Percentiles rank a stretch among this genome's conserved stretches.
phyloP scores from a whole-genome alignment of 2,888 invertebrate species.

The Phragmatobia fuliginosa region DNA sequence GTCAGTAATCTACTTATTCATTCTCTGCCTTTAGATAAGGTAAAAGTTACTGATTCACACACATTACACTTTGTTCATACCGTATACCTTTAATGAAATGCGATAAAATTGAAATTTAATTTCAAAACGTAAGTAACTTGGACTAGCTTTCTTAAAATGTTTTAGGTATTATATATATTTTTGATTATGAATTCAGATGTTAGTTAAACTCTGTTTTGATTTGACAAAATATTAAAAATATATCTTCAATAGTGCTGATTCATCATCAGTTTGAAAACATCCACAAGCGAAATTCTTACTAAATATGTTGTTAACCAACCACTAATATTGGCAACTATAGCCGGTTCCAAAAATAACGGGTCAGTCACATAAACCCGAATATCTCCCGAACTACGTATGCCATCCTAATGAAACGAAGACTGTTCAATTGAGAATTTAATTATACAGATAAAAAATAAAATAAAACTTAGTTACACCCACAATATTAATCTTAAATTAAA shows the following conservation, averaged over 20 bases:
- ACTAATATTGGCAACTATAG: too few relatives aligned
- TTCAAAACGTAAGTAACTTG: neutral
- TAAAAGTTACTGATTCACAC: constrained; percentile 34
- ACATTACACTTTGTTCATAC: constrained; percentile 35
- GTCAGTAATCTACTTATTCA: constrained; percentile 38
- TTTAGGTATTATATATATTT: too few relatives aligned
- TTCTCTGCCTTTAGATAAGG: constrained; percentile 42
- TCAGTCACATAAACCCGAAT: too few relatives aligned
- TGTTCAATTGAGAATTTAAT: too few relatives aligned
- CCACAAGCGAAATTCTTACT: neutral
- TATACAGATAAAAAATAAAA: too few relatives aligned
- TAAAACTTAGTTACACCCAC: too few relatives aligned
- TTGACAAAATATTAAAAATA: too few relatives aligned
- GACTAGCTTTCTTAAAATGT: neutral
- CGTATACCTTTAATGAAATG: neutral
- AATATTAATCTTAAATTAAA: too few relatives aligned
- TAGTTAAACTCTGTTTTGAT: neutral
- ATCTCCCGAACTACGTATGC: too few relatives aligned
- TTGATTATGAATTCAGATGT: neutral
- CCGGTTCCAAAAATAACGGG: too few relatives aligned
- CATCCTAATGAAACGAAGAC: too few relatives aligned
- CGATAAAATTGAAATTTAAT: neutral
- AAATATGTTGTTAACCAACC: too few relatives aligned
- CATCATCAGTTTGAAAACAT: neutral
- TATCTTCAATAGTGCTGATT: neutral